These are phyloP conservation scores for Xanthorhoe designata DNA, from an alignment of 2,888 invertebrate species.

Conservation along the genomic window DNA sequence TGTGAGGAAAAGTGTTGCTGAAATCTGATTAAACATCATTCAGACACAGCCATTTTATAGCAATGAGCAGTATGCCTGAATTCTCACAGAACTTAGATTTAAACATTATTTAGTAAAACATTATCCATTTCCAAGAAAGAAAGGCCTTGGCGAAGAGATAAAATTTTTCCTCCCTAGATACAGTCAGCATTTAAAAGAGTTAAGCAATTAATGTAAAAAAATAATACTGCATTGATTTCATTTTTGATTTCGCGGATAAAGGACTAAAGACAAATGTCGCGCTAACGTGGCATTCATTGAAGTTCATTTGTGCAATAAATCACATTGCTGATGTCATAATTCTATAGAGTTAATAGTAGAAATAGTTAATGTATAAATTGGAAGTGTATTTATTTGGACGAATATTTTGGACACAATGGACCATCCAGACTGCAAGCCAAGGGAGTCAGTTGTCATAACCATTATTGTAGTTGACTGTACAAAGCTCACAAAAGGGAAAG, in stretches of 20 bases:
- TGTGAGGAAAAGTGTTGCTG: not conserved
- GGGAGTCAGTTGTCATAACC: not conserved
- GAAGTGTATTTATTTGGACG: too few relatives aligned
- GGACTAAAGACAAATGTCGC: not conserved
- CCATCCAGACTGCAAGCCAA: not conserved
- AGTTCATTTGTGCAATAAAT: too few relatives aligned
- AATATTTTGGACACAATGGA: too few relatives aligned
- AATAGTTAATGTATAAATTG: too few relatives aligned
- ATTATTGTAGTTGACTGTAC: not conserved
- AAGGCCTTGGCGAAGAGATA: not conserved
- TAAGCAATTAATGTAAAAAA: not conserved
- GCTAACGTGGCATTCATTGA: too few relatives aligned
- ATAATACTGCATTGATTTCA: too few relatives aligned
- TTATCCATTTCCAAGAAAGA: not conserved
- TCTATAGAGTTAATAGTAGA: too few relatives aligned
- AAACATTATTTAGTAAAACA: not conserved
- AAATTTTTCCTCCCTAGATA: not conserved
- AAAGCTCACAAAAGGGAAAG: conserved; percentile 48
- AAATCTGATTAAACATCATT: not conserved
- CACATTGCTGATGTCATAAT: too few relatives aligned
- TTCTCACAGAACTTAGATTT: not conserved
- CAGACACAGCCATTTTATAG: not conserved
- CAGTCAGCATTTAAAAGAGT: not conserved
- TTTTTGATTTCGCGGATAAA: not conserved
- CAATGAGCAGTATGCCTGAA: not conserved